Conservation (phyloP, 1,140 invertebrate genomes). For the Orius laevigatus region DNA sequence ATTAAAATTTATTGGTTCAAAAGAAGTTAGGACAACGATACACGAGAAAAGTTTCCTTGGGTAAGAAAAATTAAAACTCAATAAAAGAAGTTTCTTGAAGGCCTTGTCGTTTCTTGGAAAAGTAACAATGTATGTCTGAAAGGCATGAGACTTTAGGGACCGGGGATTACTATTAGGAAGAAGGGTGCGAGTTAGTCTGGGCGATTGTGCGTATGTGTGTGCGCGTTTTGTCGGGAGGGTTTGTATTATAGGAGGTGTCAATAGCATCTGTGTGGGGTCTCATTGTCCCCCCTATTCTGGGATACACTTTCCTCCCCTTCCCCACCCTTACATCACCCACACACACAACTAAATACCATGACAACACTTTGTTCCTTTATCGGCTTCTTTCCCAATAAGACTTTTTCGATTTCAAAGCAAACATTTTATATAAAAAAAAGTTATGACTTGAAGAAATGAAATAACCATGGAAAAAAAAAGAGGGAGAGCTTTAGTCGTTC, state of each 20-base stretch:
- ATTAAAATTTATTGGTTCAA: too few relatives aligned
- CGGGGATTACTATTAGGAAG: too few relatives aligned
- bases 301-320: not conserved
- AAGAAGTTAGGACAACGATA: not conserved
- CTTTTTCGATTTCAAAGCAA: too few relatives aligned
- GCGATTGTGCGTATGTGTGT: conserved; percentile 3
- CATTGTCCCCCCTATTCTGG: not conserved
- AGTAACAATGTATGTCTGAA: not conserved
- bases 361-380: too few relatives aligned
- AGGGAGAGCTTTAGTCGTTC: too few relatives aligned
- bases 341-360: too few relatives aligned
- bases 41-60: not conserved
- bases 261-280: conserved; percentile 5
- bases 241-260: conserved; percentile 6
- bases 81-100: not conserved
- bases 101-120: not conserved
- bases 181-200: not conserved
- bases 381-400: too few relatives aligned
- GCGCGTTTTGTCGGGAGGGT: conserved; percentile 1
- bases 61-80: not conserved
- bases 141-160: too few relatives aligned
- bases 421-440: too few relatives aligned
- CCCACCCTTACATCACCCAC: too few relatives aligned
- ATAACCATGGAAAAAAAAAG: too few relatives aligned
- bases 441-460: too few relatives aligned